These are phyloP conservation scores for Austrolebias charrua DNA, from an alignment of 2,797 vertebrate species.

Conservation along the genomic window DNA sequence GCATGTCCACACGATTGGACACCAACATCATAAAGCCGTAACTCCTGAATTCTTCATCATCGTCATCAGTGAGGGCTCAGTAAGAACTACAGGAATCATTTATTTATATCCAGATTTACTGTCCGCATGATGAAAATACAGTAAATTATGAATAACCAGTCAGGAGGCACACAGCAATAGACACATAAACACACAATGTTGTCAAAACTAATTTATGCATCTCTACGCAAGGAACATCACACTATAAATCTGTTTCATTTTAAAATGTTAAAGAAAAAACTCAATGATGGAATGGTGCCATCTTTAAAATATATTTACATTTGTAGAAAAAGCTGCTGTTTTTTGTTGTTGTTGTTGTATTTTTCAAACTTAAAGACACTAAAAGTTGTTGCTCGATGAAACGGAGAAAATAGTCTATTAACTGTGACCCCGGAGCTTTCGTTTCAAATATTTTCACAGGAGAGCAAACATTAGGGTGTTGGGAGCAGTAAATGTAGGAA, in stretches of 20 bases:
- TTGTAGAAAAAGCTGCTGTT: too few relatives aligned
- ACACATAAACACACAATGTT: neutral
- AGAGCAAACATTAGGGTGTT: conserved; percentile 23
- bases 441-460: conserved; percentile 28
- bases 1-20: too few relatives aligned
- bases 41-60: too few relatives aligned
- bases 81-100: too few relatives aligned
- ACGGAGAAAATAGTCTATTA: conserved; percentile 37
- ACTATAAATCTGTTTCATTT: neutral
- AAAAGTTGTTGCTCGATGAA: conserved; percentile 27
- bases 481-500: conserved; percentile 11
- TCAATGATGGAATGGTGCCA: conserved; percentile 2
- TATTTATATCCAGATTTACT: too few relatives aligned
- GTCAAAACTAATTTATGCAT: neutral
- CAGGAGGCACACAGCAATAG: neutral
- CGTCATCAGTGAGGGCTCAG: too few relatives aligned
- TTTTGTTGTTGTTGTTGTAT: conserved; percentile 5
- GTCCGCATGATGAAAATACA: too few relatives aligned
- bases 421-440: conserved; percentile 32
- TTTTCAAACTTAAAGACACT: conserved; percentile 11
- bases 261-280: conserved; percentile 13
- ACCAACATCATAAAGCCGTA: too few relatives aligned
- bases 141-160: too few relatives aligned
- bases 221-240: neutral
- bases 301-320: neutral